Evolutionary conservation across 2,888 invertebrate species (phyloP).

Genomic region (Pristionchus fissidentatus): DNA sequence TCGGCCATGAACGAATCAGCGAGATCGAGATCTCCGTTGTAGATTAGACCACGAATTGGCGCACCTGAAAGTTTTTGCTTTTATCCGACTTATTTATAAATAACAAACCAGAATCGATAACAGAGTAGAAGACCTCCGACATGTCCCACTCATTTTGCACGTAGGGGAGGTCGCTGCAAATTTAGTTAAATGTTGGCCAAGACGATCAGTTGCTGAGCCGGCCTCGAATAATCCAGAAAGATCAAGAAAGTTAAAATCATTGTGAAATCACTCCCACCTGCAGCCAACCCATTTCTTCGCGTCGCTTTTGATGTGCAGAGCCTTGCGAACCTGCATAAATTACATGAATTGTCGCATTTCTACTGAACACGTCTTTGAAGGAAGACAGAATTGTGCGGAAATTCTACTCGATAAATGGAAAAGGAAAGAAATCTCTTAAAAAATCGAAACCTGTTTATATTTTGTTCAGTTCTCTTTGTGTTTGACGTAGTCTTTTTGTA

Average conservation of each 20-base stretch:
- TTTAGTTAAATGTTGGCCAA: background rate
- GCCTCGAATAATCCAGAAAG: too few species aligned
- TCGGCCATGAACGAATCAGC: conserved; percentile 68
- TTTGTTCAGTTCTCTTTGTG: too few species aligned
- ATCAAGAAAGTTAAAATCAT: too few species aligned
- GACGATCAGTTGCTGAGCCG: too few species aligned
- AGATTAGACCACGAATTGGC: conserved; percentile 64
- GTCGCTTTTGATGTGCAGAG: conserved; percentile 60
- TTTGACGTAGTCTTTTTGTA: too few species aligned
- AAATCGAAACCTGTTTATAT: background rate
- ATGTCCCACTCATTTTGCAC: conserved; percentile 68
- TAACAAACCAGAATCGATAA: conserved; percentile 55
- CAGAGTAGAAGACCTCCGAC: conserved; percentile 61
- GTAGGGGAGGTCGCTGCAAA: conserved; percentile 53
- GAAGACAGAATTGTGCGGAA: too few species aligned
- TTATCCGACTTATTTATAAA: background rate
- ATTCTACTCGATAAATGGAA: too few species aligned
- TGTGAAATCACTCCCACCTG: conserved; percentile 51
- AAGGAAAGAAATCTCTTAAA: too few species aligned
- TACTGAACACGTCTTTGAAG: too few species aligned
- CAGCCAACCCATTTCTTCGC: conserved; percentile 57
- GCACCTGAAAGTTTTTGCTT: conserved; percentile 37
- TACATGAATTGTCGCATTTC: background rate
- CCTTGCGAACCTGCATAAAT: conserved; percentile 48
- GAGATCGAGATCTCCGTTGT: conserved; percentile 71